A percentile compares a stretch with the other conserved stretches of the same genome.
phyloP scores from a whole-genome alignment of 2,888 invertebrate genomes.

The Temnothorax ravouxi region DNA sequence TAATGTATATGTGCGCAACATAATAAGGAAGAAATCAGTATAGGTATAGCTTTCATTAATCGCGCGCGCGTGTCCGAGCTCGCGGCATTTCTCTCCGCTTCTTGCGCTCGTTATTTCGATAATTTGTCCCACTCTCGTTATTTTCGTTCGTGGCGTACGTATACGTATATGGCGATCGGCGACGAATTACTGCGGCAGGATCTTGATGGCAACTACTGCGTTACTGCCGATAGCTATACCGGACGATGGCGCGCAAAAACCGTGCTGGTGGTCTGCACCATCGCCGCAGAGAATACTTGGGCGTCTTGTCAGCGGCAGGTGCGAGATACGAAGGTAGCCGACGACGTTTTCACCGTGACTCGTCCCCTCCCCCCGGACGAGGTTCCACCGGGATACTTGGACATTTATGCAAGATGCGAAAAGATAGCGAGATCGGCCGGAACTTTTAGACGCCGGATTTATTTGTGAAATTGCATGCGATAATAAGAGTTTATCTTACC shows the following conservation, averaged over 20 bases:
- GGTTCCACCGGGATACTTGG: constrained; percentile 65
- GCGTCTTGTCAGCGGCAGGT: constrained; percentile 79
- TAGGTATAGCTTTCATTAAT: constrained; percentile 62
- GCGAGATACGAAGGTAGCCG: constrained; percentile 78
- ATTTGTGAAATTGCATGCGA: not conserved
- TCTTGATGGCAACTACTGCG: constrained; percentile 48
- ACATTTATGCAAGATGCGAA: constrained; percentile 70
- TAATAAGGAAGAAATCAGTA: constrained; percentile 55
- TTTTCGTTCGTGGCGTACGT: constrained; percentile 38
- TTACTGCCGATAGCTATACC: constrained; percentile 56
- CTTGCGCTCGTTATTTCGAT: constrained; percentile 69
- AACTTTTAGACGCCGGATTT: constrained; percentile 37
- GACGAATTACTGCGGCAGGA: constrained; percentile 72
- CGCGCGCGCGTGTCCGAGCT: not conserved
- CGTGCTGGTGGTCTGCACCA: constrained; percentile 58
- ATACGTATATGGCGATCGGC: constrained; percentile 67
- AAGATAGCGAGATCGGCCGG: constrained; percentile 44
- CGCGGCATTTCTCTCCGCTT: constrained; percentile 60
- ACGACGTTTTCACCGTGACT: constrained; percentile 75
- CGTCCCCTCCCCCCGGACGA: constrained; percentile 51
- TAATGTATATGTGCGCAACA: constrained; percentile 11
- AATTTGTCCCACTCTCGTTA: constrained; percentile 73
- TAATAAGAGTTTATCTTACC: no score
- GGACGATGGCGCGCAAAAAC: constrained; percentile 71
- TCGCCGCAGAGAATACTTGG: constrained; percentile 67